Evolutionary conservation across 1,140 invertebrate species (phyloP), one percentile per base, ranked within the genome.

Genomic region (Drosophila bocki): DNA sequence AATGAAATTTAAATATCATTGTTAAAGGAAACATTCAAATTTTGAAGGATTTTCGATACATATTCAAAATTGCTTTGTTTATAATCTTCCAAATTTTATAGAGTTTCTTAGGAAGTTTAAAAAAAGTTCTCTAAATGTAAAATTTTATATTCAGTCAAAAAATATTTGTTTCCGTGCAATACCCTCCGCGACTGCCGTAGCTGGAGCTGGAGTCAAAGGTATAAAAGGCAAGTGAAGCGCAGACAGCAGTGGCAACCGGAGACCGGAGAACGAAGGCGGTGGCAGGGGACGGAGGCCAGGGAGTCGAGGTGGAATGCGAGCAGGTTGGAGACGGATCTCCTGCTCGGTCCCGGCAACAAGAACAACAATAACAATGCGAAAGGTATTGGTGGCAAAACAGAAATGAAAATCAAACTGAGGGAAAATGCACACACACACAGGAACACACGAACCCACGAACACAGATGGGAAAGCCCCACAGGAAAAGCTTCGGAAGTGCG

Each of bases 401-500:
- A 82, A 82, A 78, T 91, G 82, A 83, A 82, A 91, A 87, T 80
- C 78, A 91, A 86, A 78, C 88, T 82, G 62, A 51, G 19, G 61
- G 56, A 47, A 64, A 82, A 72, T 58, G 39, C 51, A 60, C 53
- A 37, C 54, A 17, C 63, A 62, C 42, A 61, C 37, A 42, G 22
- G 58, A 59, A 58, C 77, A 70, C 58, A 71, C 64, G 47, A 50
- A 39, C 70, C 61, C 62, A 56, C 54, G 51, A 63, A 70, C 48
- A 53, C 45, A 35, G 59, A 78, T 42, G 57, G 58, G 48, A 78
- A 60, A 57, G 39, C 53, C 77, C 76, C 79, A 68, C 72, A 82
- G 67, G 75, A 78, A 91, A 88, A 91, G 70, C 78, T 78, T 88
- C 81, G 88, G 88, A 88, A 88, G 84, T 91, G 85, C 68, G 82